Base-by-base conservation (phyloP, 2,888 invertebrate species). In the Drosophila sordidula region DNA sequence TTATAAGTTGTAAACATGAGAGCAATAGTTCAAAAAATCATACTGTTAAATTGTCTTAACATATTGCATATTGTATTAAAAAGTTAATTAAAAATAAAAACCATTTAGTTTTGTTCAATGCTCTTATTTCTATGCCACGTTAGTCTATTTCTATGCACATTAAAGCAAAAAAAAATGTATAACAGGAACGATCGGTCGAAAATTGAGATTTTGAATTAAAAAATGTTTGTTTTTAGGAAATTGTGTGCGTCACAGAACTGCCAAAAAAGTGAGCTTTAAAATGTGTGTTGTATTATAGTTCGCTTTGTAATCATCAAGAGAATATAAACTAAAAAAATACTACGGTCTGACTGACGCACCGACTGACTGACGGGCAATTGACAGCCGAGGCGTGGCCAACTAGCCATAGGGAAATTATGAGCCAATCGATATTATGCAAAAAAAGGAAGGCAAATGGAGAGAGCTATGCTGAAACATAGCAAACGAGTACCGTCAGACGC, bases 331-430 rank as follows among this genome's bases (percentile, higher is more conserved):
- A 16, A 39, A 26, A 11, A 52, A 9, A 5, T 18, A 4, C 32
- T 6, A 52, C 32, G 22, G 51, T 39, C 46, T 55, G 54, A 41
- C 41, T 29, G 26, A 29, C 26, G 5, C 6, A 34, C 49, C 49
- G 32, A 47, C 25, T 54, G 55, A 69, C 58, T 54, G 66, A 76
- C 57, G 34, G 59, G 36, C 34, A 75, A 64, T 45, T 64, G 64
- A 70, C 70, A 70, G 76, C 22, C 41, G 41, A 52, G 56, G 65
- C 65, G 52, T 41, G 38, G 66, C 66, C 57, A 77, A 56, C 52
- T 68, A 68, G 57, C 76, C 68, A 57, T 68, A 36, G 68, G 76
- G 59, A 72, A 76, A 76, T 75, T 75, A 75, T 76, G 72, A 49
- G 54, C 57, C 69, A 75, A 75, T 75, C 75, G 76, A 75, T 75